Conservation (phyloP, 2,797 vertebrate genomes). For the Ptychadena robeensis region DNA sequence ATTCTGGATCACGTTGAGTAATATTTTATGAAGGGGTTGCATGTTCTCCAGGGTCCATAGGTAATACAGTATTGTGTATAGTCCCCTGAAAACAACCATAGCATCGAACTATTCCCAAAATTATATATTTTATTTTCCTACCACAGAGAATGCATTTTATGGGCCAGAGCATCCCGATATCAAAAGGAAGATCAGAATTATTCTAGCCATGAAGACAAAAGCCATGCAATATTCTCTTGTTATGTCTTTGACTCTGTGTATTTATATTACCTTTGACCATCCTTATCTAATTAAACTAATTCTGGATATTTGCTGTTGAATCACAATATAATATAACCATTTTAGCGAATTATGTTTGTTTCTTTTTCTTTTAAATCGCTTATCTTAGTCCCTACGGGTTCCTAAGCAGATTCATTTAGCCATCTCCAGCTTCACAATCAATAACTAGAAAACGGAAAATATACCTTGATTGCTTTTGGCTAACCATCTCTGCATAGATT, state of each 20-base stretch:
- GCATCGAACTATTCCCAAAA: too few relatives aligned
- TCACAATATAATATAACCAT: not conserved
- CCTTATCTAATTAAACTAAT: not conserved
- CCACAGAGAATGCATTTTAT: too few relatives aligned
- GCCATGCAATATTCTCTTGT: not conserved
- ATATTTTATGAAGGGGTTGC: too few relatives aligned
- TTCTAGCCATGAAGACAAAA: not conserved
- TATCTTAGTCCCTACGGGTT: not conserved
- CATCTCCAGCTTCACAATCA: conserved; percentile 5
- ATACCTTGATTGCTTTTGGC: conserved; percentile 16
- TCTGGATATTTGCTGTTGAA: not conserved
- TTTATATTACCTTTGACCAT: not conserved
- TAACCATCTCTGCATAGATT: not conserved
- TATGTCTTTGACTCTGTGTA: not conserved
- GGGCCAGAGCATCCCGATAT: not conserved
- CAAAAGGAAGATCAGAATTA: not conserved
- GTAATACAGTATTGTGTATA: too few relatives aligned
- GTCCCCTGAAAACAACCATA: too few relatives aligned
- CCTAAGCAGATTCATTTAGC: not conserved
- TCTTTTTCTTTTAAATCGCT: not conserved
- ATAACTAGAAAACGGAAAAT: conserved; percentile 27
- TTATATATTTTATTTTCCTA: too few relatives aligned
- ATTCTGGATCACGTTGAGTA: too few relatives aligned
- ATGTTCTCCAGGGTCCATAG: too few relatives aligned
- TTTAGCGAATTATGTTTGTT: not conserved